These are phyloP conservation scores for Machimus atricapillus DNA, from an alignment of 2,888 invertebrate genomes.

Conservation along the genomic window DNA sequence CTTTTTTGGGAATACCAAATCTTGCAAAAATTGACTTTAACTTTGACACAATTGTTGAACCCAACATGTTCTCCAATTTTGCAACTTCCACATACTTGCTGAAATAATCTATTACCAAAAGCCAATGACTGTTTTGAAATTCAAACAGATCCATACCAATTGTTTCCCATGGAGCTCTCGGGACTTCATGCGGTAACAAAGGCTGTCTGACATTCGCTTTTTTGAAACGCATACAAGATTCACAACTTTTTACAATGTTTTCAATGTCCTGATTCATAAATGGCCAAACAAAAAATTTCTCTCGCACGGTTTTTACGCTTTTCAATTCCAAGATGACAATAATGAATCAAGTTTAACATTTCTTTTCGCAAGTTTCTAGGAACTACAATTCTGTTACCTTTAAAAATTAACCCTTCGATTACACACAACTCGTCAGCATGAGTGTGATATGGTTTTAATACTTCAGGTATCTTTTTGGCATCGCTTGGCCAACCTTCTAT, in stretches of 20 bases:
- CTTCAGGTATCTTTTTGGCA: conserved; percentile 37
- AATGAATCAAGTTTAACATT: conserved; percentile 52
- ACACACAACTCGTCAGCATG: background rate
- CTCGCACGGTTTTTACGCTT: conserved; percentile 52
- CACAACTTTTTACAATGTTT: conserved; percentile 44
- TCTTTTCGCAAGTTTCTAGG: conserved; percentile 47
- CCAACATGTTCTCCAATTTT: conserved; percentile 26
- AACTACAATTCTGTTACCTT: conserved; percentile 46
- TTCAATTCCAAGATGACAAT: conserved; percentile 53
- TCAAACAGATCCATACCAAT: background rate
- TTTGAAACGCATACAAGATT: conserved; percentile 40
- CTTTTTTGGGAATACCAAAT: conserved; percentile 24
- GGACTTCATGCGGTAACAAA: background rate
- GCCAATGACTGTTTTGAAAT: background rate
- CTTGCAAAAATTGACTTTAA: conserved; percentile 33
- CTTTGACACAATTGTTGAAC: conserved; percentile 1
- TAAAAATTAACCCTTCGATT: conserved; percentile 43
- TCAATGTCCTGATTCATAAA: conserved; percentile 52
- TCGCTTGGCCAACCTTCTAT: conserved; percentile 47
- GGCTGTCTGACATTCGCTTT: background rate
- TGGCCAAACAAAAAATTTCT: conserved; percentile 54
- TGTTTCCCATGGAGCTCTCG: background rate
- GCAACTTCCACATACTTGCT: background rate
- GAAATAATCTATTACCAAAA: conserved; percentile 38
- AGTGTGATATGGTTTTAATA: background rate